These are phyloP conservation scores for Acropternis orthonyx DNA, from an alignment of 2,797 vertebrate species.

Conservation along the genomic window DNA sequence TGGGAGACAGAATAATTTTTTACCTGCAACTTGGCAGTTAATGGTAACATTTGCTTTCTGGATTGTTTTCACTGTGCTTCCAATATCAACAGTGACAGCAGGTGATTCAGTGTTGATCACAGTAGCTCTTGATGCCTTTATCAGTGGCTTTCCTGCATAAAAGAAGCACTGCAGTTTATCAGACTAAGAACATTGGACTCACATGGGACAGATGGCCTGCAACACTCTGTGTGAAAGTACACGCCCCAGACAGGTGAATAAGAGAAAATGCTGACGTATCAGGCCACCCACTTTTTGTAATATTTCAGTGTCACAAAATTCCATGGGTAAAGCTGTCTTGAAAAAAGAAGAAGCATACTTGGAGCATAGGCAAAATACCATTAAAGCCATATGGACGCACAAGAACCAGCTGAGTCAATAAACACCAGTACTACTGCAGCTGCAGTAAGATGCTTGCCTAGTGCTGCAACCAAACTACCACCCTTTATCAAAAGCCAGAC, in stretches of 20 bases:
- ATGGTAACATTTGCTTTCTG: conserved; percentile 77
- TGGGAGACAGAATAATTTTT: conserved; percentile 11
- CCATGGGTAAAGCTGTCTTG: neutral
- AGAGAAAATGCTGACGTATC: neutral
- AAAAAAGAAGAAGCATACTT: neutral
- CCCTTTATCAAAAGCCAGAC: neutral
- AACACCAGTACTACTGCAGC: neutral
- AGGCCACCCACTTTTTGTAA: neutral
- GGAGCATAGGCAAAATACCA: neutral
- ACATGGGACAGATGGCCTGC: neutral
- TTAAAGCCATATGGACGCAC: neutral
- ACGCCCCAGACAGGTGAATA: neutral
- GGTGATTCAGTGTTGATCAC: conserved; percentile 72
- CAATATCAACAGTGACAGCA: conserved; percentile 73
- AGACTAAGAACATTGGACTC: neutral
- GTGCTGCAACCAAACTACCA: neutral
- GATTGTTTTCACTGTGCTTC: conserved; percentile 76
- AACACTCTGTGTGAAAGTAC: neutral
- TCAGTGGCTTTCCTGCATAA: conserved; percentile 79
- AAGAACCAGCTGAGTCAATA: conserved; percentile 19
- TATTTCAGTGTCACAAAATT: neutral
- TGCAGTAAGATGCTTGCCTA: neutral
- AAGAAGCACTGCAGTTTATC: conserved; percentile 37
- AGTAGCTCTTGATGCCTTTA: conserved; percentile 74
- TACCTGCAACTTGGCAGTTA: conserved; percentile 82